A percentile compares a stretch with the other conserved stretches of the same genome.
These are phyloP conservation scores for Chelonus formosanus DNA, from an alignment of 2,888 invertebrate genomes.

Conservation along the genomic window DNA sequence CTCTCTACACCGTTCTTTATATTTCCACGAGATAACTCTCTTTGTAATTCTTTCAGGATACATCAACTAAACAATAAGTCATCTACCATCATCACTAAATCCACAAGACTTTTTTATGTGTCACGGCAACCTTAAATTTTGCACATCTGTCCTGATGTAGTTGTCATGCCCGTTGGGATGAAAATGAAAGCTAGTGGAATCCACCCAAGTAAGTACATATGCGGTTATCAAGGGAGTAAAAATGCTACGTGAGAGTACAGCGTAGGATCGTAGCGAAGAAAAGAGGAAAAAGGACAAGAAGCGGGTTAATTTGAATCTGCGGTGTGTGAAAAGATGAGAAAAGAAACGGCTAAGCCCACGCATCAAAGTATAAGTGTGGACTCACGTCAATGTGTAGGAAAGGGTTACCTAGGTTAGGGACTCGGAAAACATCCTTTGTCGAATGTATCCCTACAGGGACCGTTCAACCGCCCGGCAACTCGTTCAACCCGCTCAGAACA, in stretches of 20 bases:
- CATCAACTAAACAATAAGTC: neutral
- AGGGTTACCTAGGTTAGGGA: conserved; percentile 65
- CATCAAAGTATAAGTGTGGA: conserved; percentile 2
- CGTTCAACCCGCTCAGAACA: conserved; percentile 60
- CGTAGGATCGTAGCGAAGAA: conserved; percentile 40
- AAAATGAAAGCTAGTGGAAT: conserved; percentile 60
- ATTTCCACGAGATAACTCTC: conserved; percentile 11
- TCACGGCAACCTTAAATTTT: conserved; percentile 55
- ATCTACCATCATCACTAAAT: neutral
- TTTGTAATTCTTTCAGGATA: neutral
- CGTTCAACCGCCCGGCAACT: conserved; percentile 61
- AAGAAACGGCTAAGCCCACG: conserved; percentile 3
- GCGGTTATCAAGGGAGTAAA: conserved; percentile 38
- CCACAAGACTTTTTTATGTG: conserved; percentile 10
- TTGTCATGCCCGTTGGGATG: conserved; percentile 53
- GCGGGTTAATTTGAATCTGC: neutral
- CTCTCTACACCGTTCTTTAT: conserved; percentile 9
- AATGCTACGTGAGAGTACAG: conserved; percentile 25
- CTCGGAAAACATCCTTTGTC: conserved; percentile 65
- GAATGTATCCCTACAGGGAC: conserved; percentile 62
- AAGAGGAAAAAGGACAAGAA: conserved; percentile 37
- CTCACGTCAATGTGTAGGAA: conserved; percentile 42
- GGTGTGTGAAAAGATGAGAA: conserved; percentile 14
- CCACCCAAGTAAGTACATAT: conserved; percentile 60
- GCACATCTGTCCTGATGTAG: conserved; percentile 57